A percentile compares a stretch with the other conserved stretches of the same genome.
Conservation (phyloP, 1,140 invertebrate species). For the Holcopasites calliopsidis region DNA sequence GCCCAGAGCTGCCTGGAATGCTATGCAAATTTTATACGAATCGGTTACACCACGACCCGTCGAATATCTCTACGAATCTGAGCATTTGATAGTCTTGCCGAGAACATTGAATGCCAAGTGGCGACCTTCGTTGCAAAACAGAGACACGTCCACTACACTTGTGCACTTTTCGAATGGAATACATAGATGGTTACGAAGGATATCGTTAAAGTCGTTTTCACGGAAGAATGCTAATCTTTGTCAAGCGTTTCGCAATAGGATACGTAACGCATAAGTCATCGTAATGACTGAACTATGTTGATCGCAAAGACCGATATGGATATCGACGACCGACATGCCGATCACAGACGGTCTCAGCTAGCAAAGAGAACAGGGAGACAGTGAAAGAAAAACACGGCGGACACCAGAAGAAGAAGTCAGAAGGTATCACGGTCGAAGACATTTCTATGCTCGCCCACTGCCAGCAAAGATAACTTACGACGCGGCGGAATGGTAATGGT, state of each 20-base stretch:
- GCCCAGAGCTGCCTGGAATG: conserved; percentile 41
- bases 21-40: conserved; percentile 62
- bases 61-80: conserved; percentile 29
- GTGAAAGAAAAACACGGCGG: conserved; percentile 7
- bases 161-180: not conserved
- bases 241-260: not conserved
- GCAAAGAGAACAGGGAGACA: conserved; percentile 35
- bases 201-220: too few relatives aligned
- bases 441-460: conserved; percentile 67
- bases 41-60: conserved; percentile 38
- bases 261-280: not conserved
- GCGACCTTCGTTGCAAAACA: conserved; percentile 32
- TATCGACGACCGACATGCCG: conserved; percentile 30
- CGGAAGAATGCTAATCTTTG: not conserved
- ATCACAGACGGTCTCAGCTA: conserved; percentile 49
- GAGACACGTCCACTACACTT: conserved; percentile 4
- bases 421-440: conserved; percentile 55
- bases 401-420: conserved; percentile 40
- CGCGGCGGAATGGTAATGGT: conserved; percentile 65
- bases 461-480: conserved; percentile 71
- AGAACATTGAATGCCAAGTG: conserved; percentile 36
- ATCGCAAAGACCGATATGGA: conserved; percentile 25
- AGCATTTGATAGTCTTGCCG: conserved; percentile 24
- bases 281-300: not conserved
- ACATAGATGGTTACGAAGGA: too few relatives aligned